These are phyloP conservation scores for Larimichthys crocea DNA, from an alignment of 2,113 vertebrate species.

Conservation along the genomic window DNA sequence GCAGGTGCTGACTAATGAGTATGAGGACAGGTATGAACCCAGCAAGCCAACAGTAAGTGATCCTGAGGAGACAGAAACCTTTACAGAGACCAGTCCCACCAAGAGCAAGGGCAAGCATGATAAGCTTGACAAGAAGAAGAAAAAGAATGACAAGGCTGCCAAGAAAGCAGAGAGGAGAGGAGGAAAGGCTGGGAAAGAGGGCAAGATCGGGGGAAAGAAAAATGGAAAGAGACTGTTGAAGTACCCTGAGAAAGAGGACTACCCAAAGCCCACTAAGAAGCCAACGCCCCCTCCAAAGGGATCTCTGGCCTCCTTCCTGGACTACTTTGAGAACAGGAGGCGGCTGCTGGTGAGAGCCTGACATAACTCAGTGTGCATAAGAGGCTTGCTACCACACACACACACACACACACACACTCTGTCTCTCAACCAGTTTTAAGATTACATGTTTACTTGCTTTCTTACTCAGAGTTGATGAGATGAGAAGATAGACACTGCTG, in stretches of 20 bases:
- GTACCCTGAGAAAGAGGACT: slow-evolving; percentile 85
- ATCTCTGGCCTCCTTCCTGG: slow-evolving; percentile 87
- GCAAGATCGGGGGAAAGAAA: slow-evolving; percentile 85
- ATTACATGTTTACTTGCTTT: background rate
- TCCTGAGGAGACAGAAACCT: slow-evolving; percentile 81
- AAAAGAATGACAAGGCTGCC: slow-evolving; percentile 86
- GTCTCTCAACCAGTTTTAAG: background rate
- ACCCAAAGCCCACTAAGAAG: slow-evolving; percentile 86
- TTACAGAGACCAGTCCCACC: slow-evolving; percentile 71
- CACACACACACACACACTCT: too few relatives aligned
- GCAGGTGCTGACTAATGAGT: slow-evolving; percentile 88
- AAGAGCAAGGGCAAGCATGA: slow-evolving; percentile 88
- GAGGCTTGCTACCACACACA: background rate
- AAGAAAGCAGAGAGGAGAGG: slow-evolving; percentile 90
- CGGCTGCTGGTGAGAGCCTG: slow-evolving; percentile 92
- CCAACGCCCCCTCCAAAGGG: slow-evolving; percentile 81
- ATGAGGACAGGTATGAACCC: slow-evolving; percentile 88
- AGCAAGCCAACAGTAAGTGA: slow-evolving; percentile 80
- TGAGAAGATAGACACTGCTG: background rate
- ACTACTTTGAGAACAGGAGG: slow-evolving; percentile 94
- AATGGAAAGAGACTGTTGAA: slow-evolving; percentile 86
- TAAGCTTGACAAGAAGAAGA: slow-evolving; percentile 92
- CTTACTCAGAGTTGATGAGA: too few relatives aligned
- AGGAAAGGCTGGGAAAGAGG: slow-evolving; percentile 87
- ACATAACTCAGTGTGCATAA: slow-evolving; percentile 13